Base-by-base conservation (phyloP, 1,140 invertebrate genomes). In the Bombus haemorrhoidalis region DNA sequence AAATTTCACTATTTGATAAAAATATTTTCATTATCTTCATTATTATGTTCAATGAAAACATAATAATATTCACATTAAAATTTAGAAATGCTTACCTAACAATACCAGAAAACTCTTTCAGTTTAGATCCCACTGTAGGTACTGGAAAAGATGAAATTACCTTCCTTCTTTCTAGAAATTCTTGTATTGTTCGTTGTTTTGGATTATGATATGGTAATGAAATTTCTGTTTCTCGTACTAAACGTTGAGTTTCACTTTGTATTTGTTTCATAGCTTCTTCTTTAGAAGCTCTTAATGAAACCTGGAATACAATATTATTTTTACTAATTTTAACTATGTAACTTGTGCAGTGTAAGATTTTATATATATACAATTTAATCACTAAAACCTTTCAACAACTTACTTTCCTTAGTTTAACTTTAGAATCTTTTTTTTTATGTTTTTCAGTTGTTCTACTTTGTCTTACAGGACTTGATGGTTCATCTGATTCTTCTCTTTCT, bases 161-260 rank as follows among this genome's bases (percentile, higher is more conserved):
- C 91, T 94, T 94, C 76, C 92, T 95, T 85, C 94, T 93, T 28
- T 92, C 95, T 37, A 98, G 96, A 96, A 96, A 98, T 94, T 98
- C 97, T 92, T 97, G 96, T 8, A 98, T 93, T 32, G 96, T 96
- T 68, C 97, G 95, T 87, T 97, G 96, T 90, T 97, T 97, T 34
- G 98, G 97, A 89, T 95, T 96, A 93, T 98, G 97, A 94, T 98
- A 98, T 3, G 98, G 98, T 25, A 98, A 92, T 69, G 96, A 96
- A 68, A 98, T 94, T 83, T 96, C 92, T 68, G 96, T 96, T 94
- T 98, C 97, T 91, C 97, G 94, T 3, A 97, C 87, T 94, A 97
- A 96, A 59, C 97, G 93, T 93, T 98, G 97, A 12, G 95, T 95
- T 92, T 96, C 96, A 89, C 95, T 96, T 43, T 95, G 93, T 84